Base-by-base conservation (phyloP, 2,797 vertebrate genomes). In the Enteromius unitaeniatus region DNA sequence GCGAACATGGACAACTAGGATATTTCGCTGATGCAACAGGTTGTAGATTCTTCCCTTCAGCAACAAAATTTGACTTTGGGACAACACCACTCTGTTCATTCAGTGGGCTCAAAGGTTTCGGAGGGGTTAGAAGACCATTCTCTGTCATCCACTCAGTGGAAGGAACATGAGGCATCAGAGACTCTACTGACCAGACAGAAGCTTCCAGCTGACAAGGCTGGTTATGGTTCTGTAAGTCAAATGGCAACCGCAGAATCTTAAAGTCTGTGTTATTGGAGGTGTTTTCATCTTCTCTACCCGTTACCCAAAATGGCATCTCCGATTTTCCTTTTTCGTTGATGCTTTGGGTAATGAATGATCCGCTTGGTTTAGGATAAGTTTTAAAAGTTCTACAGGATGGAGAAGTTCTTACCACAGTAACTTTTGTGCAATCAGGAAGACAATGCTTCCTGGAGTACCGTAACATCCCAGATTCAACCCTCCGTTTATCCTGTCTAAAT, bases 131-230 rank as follows among this genome's bases (percentile, higher is more conserved):
- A 1, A 53, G 23, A 65, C 80, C 70, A 23, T 90, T 91, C 28
- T 87, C 84, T 1, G 87, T 77, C 74, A 90, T 45, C 1, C 84
- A 89, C 3, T 93, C 92, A 1, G 87, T 51, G 2, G 92, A 90
- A 0, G 92, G 88, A 14, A 91, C 74, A 49, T 92, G 84, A 6
- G 90, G 91, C 9, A 79, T 45, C 70, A 92, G 51, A 9, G 93
- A 92, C 13, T 95, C 93, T 19, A 88, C 40, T 0, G 95, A 95
- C 95, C 94, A 95, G 69, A 94, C 89, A 0, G 90, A 90, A 6
- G 93, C 90, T 51, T 95, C 94, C 79, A 93, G 91, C 86, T 90
- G 92, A 68, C 86, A 89, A 53, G 94, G 85, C 64, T 94, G 90
- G 31, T 94, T 91, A 82, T 93, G 85, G 78, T 91, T 91, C 49